Evolutionary conservation across 2,797 vertebrate genomes (phyloP), one percentile per base, ranked within the genome.

Genomic region (Scolopax rusticola): DNA sequence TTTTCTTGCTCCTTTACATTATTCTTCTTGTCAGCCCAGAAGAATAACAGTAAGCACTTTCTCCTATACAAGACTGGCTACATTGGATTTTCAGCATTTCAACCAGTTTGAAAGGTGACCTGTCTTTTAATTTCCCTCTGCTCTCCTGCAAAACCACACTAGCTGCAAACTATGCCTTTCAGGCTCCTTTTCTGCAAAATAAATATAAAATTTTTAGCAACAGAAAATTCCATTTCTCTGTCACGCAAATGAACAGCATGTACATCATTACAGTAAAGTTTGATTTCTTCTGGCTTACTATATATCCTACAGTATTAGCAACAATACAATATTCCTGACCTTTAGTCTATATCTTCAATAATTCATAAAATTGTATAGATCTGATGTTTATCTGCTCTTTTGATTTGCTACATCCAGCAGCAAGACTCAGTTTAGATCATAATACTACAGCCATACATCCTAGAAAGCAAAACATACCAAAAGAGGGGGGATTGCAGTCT

Each of bases 21-120:
- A 67, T 94, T 13, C 75, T 60, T 94, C 70, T 63, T 51, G 59
- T 74, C 88, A 89, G 65, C 70, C 84, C 11, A 6, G n/a, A 50
- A 64, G 50, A n/a, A 3, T 23, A 87, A 60, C 50, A 80, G 48
- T 2, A 25, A 85, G 61, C 53, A 77, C 75, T 23, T 80, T 88
- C 61, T 77, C 76, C 69, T 18, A 30, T 30, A 40, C 16, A 10
- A 53, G 61, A 69, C 54, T 43, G 20, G 57, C 50, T 78, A 77
- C 7, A 11, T 1, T 75, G 59, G 40, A 81, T 81, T 95, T 93
- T 57, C 83, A 95, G 76, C 33, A 53, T 79, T 91, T 92, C 50
- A 78, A 75, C 15, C 71, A 57, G 10, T 73, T 45, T 73, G 36
- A 90, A 95, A 89, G 9, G 38, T 56, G 59, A 82, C 59, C 36